Evolutionary conservation across 2,888 invertebrate species (phyloP), one percentile per base, ranked within the genome.

Genomic region (Rhamphomyia laevipes): DNA sequence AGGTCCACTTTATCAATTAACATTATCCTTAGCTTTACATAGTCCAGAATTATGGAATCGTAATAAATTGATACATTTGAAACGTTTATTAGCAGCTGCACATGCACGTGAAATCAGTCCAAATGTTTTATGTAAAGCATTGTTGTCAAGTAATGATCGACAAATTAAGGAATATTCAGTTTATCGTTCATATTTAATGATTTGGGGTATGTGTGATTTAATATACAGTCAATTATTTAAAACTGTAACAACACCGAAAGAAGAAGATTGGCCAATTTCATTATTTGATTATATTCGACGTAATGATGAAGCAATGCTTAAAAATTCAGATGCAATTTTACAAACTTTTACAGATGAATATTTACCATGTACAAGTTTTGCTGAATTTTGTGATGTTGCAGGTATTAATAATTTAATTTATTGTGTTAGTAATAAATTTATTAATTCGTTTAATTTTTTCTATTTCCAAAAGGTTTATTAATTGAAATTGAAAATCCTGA

Each of bases 271-370:
- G 96, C 84, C 94, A 23, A 77, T 83, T 43, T 82, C 84, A 52
- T 73, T 96, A 48, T 94, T 94, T 17, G 93, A 94, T 67, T 93
- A 86, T 67, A 89, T 96, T 62, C 83, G 96, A 2, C 86, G 91
- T 68, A 93, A 91, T 72, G 96, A 97, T 73, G 92, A 92, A 66
- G 77, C 80, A 6, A 78, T 95, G 73, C 74, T 92, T 18, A 94
- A 95, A 67, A 81, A 85, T 13, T 89, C 91, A 12, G 92, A 93
- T 66, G 80, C 80, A 53, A 77, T 95, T 51, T 78, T 96, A 54
- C 75, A 80, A 23, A 76, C 80, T 1, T 87, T 93, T 59, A 86
- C 90, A 40, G 89, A 93, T 60, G 93, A 95, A 68, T 76, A 92
- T 61, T 74, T 94, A 59, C 89, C 92, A 11, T 91, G 93, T 73